phyloP scores from a whole-genome alignment of 2,797 vertebrate species.

The Acanthis flammea region DNA sequence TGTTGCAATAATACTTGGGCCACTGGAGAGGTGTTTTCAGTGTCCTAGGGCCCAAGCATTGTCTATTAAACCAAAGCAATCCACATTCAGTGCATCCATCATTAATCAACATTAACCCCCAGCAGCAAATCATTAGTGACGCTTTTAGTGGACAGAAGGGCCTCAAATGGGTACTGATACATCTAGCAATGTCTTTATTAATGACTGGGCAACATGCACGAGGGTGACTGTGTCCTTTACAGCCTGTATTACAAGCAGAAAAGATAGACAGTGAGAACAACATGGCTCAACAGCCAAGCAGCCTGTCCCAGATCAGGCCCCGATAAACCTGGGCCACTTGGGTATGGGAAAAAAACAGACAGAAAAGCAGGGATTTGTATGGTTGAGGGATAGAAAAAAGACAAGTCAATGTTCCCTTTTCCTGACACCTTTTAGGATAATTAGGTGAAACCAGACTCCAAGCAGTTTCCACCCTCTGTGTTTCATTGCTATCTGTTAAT shows the following conservation, averaged over 20 bases:
- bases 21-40: not conserved
- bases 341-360: not conserved
- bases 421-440: not conserved
- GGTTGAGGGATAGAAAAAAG: not conserved
- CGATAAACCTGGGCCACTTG: not conserved
- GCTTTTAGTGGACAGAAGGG: not conserved
- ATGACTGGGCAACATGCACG: not conserved
- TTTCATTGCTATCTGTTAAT: not conserved
- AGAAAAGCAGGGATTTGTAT: not conserved
- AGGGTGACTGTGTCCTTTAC: not conserved
- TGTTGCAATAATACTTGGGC: not conserved
- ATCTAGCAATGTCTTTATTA: not conserved
- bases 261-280: not conserved
- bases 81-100: accelerated
- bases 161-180: not conserved
- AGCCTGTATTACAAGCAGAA: not conserved
- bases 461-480: accelerated
- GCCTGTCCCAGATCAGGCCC: not conserved
- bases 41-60: not conserved
- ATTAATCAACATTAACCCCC: not conserved
- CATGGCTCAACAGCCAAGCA: not conserved
- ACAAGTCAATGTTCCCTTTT: not conserved
- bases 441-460: not conserved
- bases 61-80: not conserved
- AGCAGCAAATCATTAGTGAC: not conserved